Base-by-base conservation (phyloP, 2,797 vertebrate genomes). In the Syngnathus rostellatus region DNA sequence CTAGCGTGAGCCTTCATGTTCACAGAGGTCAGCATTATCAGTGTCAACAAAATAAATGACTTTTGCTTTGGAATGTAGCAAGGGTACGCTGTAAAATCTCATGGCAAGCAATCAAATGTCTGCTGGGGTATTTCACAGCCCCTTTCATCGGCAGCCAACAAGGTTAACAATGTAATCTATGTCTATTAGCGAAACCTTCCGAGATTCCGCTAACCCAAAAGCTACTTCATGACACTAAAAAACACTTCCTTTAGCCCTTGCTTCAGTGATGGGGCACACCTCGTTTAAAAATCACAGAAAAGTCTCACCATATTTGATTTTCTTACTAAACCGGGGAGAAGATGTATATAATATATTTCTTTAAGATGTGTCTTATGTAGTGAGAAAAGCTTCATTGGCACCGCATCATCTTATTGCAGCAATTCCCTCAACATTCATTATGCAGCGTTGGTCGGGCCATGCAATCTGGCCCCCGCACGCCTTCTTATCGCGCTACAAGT, bases 21-120 rank as follows among this genome's bases (percentile, higher is more conserved):
- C 78, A 72, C 69, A 70, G 73, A 81, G 82, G 83, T 79, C 81
- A 72, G 70, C 59, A 23, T 81, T 79, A 76, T 77, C 82, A 69
- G 72, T 76, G 78, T 68, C 76, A 75, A 81, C 72, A 77, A 78
- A 85, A 84, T 78, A 81, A 85, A 85, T 71, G 68, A 77, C 74
- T 85, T 78, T 74, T 76, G 86, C 86, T 87, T 85, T 84, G 83
- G 66, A 72, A 67, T 37, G 12, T 14, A 58, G 62, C 63, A 65
- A 69, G 68, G 73, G 79, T 67, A 43, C 45, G 31, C 50, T 55
- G 9, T 67, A 66, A 64, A 65, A 12, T 37, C 41, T 59, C 17
- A 10, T 25, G 51, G 72, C 71, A 61, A 68, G 78, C 77, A 37
- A 74, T 74, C 62, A 65, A 74, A 69, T 73, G 77, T 68, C 70